A percentile compares a stretch with the other conserved stretches of the same genome.
Conservation (phyloP, 2,888 invertebrate species). For the Ernsta delagoae region DNA sequence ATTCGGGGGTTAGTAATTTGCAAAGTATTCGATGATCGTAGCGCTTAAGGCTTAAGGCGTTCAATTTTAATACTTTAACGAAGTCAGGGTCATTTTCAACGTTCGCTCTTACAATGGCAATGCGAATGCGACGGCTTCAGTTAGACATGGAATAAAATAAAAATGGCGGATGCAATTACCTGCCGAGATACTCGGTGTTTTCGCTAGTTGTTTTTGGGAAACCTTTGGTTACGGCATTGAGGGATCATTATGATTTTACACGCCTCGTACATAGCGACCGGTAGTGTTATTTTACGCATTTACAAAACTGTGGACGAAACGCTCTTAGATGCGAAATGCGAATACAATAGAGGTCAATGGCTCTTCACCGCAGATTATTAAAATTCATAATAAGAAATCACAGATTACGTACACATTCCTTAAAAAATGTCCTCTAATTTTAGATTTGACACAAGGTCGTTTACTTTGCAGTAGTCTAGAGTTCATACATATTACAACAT, state of each 20-base stretch:
- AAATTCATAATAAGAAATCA: not conserved
- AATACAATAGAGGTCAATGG: constrained; percentile 22
- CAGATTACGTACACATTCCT: constrained; percentile 1
- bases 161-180: constrained; percentile 69
- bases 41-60: constrained; percentile 46
- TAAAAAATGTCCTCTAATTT: constrained; percentile 28
- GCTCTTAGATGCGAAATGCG: not conserved
- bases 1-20: constrained; percentile 63
- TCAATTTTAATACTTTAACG: constrained; percentile 38
- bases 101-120: constrained; percentile 57
- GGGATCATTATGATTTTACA: constrained; percentile 47
- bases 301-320: constrained; percentile 14
- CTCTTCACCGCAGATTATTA: constrained; percentile 1
- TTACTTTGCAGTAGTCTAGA: constrained; percentile 19
- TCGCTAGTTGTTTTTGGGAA: constrained; percentile 42
- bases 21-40: constrained; percentile 57
- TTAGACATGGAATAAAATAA: constrained; percentile 50
- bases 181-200: constrained; percentile 33
- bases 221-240: constrained; percentile 37
- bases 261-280: constrained; percentile 1
- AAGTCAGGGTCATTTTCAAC: constrained; percentile 49
- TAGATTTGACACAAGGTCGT: constrained; percentile 19
- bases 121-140: constrained; percentile 58
- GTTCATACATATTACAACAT: constrained; percentile 18
- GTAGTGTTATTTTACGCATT: constrained; percentile 12